Evolutionary conservation across 2,113 vertebrate genomes (phyloP).

Genomic region (Herpetotheres cachinnans): DNA sequence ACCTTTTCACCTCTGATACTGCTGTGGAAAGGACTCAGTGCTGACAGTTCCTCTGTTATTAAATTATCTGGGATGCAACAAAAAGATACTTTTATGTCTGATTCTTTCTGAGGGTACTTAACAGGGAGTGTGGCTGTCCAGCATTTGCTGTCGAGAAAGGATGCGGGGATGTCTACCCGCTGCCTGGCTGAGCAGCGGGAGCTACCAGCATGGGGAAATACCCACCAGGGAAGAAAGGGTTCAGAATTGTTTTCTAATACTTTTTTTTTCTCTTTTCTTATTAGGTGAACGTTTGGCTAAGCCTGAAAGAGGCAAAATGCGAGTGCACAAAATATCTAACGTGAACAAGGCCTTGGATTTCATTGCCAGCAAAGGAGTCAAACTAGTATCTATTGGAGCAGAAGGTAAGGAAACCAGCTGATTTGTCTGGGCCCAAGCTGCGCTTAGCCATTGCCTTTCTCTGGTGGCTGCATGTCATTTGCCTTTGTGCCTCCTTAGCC

Average conservation of each 20-base stretch:
- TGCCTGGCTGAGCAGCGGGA: background rate
- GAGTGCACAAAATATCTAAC: slow-evolving; percentile 98
- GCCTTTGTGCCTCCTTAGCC: background rate
- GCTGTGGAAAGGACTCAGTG: background rate
- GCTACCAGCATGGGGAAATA: background rate
- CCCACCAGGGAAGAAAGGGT: background rate
- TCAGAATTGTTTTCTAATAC: background rate
- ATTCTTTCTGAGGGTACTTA: background rate
- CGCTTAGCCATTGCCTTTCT: background rate
- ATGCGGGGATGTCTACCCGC: background rate
- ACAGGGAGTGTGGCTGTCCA: background rate
- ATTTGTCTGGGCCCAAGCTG: background rate
- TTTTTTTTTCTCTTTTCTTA: background rate
- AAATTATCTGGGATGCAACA: background rate
- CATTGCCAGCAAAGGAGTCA: slow-evolving; percentile 97
- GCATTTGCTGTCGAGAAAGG: background rate
- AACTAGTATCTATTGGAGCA: slow-evolving; percentile 95
- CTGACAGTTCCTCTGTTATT: background rate
- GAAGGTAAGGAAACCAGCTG: slow-evolving; percentile 81
- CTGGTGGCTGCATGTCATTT: background rate
- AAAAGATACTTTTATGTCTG: background rate
- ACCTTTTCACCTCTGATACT: background rate
- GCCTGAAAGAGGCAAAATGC: slow-evolving; percentile 97
- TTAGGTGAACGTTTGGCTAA: slow-evolving; percentile 96
- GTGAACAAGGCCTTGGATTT: slow-evolving; percentile 98